Evolutionary conservation across 2,888 invertebrate species (phyloP), one percentile per base, ranked within the genome.

Genomic region (Eupithecia exiguata): DNA sequence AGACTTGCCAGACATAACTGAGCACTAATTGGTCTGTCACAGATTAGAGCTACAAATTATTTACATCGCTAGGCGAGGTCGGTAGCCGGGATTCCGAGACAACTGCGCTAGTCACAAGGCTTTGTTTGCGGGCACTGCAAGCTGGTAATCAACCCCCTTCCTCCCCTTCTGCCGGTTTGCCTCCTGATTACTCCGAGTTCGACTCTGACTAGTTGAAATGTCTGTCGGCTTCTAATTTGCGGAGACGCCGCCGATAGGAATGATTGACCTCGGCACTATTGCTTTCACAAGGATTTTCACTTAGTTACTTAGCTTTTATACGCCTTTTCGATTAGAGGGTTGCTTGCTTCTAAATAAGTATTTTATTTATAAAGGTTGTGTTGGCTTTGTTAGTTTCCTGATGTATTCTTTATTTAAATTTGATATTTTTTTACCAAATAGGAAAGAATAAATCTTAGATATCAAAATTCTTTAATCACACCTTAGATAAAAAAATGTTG

Each of bases 191-290:
- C 76, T 76, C 66, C 49, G 66, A 71, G 73, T 76, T 73, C 75
- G 71, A 76, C 83, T 82, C 81, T 81, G 83, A 86, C 88, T 88
- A 87, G 87, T 87, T 88, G 87, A 88, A 90, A 88, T 85, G 88
- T 90, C 90, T 89, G 80, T 82, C 86, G 84, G 84, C 86, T 88
- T 89, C 88, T 89, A 92, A 92, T 91, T 91, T 91, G 86, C 84
- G 83, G 85, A 88, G 86, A 84, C 83, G 82, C 82, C 84, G 80
- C 82, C 84, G 80, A 82, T 72, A 70, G 75, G 43, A 83, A 82
- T 85, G 85, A 87, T 87, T 88, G 89, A 89, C 90, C 90, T 88
- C 87, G 86, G 83, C 80, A 79, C 80, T 78, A 85, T 82, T 84
- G 80, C 82, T 83, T 84, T 78, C 75, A 79, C 79, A 81, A 79